phyloP scores from a whole-genome alignment of 2,113 vertebrate genomes.

The Cebidichthys violaceus region DNA sequence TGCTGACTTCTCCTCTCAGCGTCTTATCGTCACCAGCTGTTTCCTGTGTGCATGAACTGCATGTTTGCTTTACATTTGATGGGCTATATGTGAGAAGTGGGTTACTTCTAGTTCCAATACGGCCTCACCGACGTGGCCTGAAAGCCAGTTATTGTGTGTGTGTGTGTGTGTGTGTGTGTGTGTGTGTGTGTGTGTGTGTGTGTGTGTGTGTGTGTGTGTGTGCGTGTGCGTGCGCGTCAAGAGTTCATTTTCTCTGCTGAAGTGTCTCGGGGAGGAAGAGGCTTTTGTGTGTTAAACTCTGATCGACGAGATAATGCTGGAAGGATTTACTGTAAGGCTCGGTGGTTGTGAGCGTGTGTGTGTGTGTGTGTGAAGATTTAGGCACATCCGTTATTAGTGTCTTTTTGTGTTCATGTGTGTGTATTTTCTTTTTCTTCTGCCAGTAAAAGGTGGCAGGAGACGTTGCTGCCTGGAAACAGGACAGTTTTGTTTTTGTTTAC shows the following conservation, averaged over 20 bases:
- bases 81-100: background rate
- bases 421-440: background rate
- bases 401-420: background rate
- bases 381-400: background rate
- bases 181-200: background rate
- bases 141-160: background rate
- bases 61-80: background rate
- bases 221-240: background rate
- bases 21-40: constrained; percentile 51
- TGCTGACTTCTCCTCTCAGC: constrained; percentile 9
- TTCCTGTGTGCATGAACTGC: constrained; percentile 48
- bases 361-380: no score
- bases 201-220: background rate
- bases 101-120: background rate
- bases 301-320: background rate
- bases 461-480: constrained; percentile 21
- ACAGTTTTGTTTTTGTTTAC: background rate
- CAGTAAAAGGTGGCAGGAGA: background rate
- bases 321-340: constrained; percentile 41
- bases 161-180: background rate
- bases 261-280: constrained; percentile 45
- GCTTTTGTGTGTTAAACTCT: constrained; percentile 18
- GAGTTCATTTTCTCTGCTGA: constrained; percentile 18
- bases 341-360: background rate
- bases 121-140: background rate